A percentile compares a stretch with the other conserved stretches of the same genome.
Evolutionary conservation across 1,140 invertebrate genomes (phyloP).

Genomic region (Cephus cinctus): DNA sequence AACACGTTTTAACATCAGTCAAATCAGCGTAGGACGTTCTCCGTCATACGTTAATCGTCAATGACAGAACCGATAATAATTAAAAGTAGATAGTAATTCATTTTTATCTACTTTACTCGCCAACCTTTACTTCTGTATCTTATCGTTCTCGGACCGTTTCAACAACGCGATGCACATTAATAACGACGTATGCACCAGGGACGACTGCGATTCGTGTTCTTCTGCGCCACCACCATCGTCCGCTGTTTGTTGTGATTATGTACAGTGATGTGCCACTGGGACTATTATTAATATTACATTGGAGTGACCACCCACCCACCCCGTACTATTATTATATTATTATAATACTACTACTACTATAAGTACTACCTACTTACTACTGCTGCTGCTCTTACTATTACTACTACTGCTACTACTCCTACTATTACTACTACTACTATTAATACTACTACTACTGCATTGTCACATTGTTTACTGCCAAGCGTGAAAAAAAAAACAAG

Average conservation of each 20-base stretch:
- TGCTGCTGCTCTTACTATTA: background rate
- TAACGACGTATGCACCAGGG: too few relatives aligned
- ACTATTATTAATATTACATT: conserved; percentile 54
- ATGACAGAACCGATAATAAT: too few relatives aligned
- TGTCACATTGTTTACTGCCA: conserved; percentile 58
- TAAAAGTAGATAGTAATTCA: too few relatives aligned
- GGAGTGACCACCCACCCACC: conserved; percentile 55
- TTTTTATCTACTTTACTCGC: too few relatives aligned
- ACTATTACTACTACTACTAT: conserved; percentile 45
- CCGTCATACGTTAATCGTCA: too few relatives aligned
- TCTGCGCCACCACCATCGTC: conserved; percentile 49
- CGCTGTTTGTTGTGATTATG: conserved; percentile 54
- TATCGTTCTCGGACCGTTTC: too few relatives aligned
- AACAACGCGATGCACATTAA: too few relatives aligned
- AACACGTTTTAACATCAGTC: too few relatives aligned
- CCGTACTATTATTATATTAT: conserved; percentile 55
- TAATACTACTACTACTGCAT: conserved; percentile 57
- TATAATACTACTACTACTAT: conserved; percentile 25
- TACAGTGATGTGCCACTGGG: conserved; percentile 58
- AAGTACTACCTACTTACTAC: background rate
- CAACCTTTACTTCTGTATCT: too few relatives aligned
- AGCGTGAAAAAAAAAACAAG: conserved; percentile 31
- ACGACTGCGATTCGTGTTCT: background rate
- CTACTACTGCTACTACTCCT: conserved; percentile 5
- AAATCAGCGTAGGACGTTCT: too few relatives aligned